Evolutionary conservation across 23 tunicate genomes (phyloP), one percentile per base, ranked within the genome.

Genomic region (Oikopleura albicans): DNA sequence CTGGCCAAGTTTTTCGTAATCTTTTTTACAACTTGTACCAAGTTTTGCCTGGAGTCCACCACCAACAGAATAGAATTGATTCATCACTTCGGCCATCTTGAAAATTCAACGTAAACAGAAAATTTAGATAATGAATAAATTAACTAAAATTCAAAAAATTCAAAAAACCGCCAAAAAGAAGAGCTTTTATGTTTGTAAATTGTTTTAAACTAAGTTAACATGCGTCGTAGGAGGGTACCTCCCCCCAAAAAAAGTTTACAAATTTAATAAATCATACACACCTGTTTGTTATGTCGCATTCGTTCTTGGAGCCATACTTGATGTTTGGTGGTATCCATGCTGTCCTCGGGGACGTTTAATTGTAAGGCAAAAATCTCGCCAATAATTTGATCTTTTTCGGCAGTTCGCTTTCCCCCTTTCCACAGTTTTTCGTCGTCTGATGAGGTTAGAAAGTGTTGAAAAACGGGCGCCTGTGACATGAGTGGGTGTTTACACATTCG

Each of bases 391-490:
- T 92, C 97, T 66, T 85, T 87, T 75, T 92, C 97, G 0, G 97
- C 92, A 84, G 86, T 87, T 1, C 97, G 86, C 57, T 92, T 92
- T 38, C 97, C 97, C 0, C 86, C 88, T 76, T 92, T 92, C 97
- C 97, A 92, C n/a, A 87, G 90, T 87, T 89, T 71, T 71, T 71
- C 79, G 79, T 71, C 79, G 35, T 71, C 79, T 71, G 90, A 86
- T n/a, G 89, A 87, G 1, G 88, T 86, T 12, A 92, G 59, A 40
- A 92, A 92, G 84, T 92, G 97, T 84, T 86, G 86, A 39, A 92
- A 86, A 29, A 92, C 97, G 57, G 88, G 86, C 4, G 97, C 86
- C 34, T 83, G 76, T 29, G 92, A 86, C 16, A 92, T 76, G 0
- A 92, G 87, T 1, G 97, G 97, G 66, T 92, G 97, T 4, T 87